Evolutionary conservation across 2,797 vertebrate genomes (phyloP), one percentile per base, ranked within the genome.

Genomic region (Enteromius thamalakanensis): DNA sequence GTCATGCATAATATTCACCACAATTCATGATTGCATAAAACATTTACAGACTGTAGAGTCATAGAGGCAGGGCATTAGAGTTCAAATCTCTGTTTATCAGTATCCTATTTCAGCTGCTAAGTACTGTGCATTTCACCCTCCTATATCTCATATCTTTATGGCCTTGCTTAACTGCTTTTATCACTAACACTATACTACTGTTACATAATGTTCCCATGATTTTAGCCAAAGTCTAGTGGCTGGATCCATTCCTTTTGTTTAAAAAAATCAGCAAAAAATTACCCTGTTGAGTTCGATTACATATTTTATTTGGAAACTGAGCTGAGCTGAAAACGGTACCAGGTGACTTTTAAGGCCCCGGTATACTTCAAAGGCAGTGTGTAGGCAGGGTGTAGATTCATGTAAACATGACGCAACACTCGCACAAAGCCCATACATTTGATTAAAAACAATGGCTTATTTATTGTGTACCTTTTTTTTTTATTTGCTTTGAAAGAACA

Each of bases 101-200:
- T 65, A 23, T 80, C 62, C 37, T 80, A 37, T 80, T 60, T 65
- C 60, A 76, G 55, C 49, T 85, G 71, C 67, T 49, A 58, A 60
- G 32, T 32, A 29, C 45, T 78, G 79, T 78, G 40, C 58, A 64
- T 83, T 81, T 83, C 15, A 72, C 34, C 77, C 80, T 64, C 34
- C 60, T 62, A 3, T 21, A 53, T 72, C 81, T 85, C 77, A 76
- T 75, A 71, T 80, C 37, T 87, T 84, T 82, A 84, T 26, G 47
- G 64, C 79, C 51, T 80, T 55, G 47, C 67, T 70, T 55, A 21
- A 78, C 60, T 74, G 79, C 69, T 81, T 37, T 37, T 60, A 62
- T 60, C 17, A 49, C 19, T 49, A 51, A 51, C 68, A 49, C 17
- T 71, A 58, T 34, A 23, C 8, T 47, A 15, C 19, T 64, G 29